These are phyloP conservation scores for Eidolon helvum DNA, from an alignment of 2,113 vertebrate species.

Conservation along the genomic window DNA sequence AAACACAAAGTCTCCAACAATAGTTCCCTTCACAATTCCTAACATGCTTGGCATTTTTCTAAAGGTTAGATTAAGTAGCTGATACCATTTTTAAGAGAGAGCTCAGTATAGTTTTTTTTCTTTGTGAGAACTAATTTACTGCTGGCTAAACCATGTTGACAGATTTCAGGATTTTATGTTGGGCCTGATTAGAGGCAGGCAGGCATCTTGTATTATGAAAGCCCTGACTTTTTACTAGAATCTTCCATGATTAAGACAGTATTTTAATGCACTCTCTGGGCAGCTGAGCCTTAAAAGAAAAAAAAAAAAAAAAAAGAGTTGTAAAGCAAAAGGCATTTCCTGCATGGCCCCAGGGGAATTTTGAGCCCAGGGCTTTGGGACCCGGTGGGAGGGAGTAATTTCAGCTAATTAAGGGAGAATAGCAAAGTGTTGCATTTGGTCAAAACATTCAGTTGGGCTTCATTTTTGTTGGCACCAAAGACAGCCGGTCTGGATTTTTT, in stretches of 20 bases:
- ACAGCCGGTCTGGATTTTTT: conserved; percentile 76
- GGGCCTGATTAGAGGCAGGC: conserved; percentile 75
- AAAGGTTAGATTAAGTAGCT: conserved; percentile 84
- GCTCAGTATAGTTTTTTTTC: conserved; percentile 34
- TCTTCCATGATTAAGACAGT: conserved; percentile 78
- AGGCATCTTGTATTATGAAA: conserved; percentile 70
- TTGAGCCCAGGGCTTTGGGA: conserved; percentile 81
- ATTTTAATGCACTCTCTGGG: conserved; percentile 83
- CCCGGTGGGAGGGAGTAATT: conserved; percentile 85
- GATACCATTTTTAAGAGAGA: conserved; percentile 82
- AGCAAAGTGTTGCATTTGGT: conserved; percentile 87
- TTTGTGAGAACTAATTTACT: conserved; percentile 81
- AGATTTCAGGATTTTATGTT: conserved; percentile 80
- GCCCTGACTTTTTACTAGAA: conserved; percentile 75
- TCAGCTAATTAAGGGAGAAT: conserved; percentile 88
- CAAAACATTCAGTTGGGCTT: conserved; percentile 87
- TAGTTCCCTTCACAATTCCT: conserved; percentile 82
- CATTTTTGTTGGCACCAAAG: conserved; percentile 88
- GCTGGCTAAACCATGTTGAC: conserved; percentile 80
- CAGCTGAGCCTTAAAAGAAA: conserved; percentile 84
- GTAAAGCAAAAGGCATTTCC: conserved; percentile 92
- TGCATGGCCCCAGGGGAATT: conserved; percentile 85
- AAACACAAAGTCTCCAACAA: conserved; percentile 79
- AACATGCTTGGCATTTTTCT: conserved; percentile 85
- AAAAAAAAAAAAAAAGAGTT: conserved; percentile 77